phyloP scores from a whole-genome alignment of 2,888 invertebrate genomes.

The Tinea trinotella region DNA sequence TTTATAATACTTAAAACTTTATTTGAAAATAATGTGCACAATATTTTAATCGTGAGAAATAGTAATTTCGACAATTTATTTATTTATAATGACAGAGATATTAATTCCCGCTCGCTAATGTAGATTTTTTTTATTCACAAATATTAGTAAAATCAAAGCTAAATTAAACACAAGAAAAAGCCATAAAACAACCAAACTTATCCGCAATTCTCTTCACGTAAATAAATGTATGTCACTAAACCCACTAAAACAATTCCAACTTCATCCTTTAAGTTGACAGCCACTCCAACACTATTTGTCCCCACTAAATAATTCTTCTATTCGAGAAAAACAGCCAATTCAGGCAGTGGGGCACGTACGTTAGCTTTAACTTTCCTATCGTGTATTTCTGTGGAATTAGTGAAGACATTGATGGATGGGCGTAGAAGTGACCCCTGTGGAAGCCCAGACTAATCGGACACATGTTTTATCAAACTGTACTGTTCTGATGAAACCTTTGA shows the following conservation, averaged over 20 bases:
- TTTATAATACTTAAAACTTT: slow-evolving; percentile 62
- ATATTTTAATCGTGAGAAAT: slow-evolving; percentile 52
- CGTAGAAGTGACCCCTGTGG: slow-evolving; percentile 28
- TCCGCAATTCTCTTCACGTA: slow-evolving; percentile 8
- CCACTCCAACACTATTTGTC: slow-evolving; percentile 46
- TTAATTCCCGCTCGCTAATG: slow-evolving; percentile 10
- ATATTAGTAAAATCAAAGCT: not conserved
- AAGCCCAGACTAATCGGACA: slow-evolving; percentile 27
- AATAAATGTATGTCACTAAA: slow-evolving; percentile 17
- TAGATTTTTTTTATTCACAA: too few relatives aligned
- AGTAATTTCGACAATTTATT: not conserved
- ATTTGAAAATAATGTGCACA: slow-evolving; percentile 36
- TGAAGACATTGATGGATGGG: slow-evolving; percentile 38
- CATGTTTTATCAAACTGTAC: slow-evolving; percentile 20
- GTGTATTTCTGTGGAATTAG: slow-evolving; percentile 38
- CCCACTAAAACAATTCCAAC: slow-evolving; percentile 13
- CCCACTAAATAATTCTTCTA: slow-evolving; percentile 41
- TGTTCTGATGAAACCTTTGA: slow-evolving; percentile 17
- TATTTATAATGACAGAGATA: too few relatives aligned
- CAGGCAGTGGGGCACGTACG: slow-evolving; percentile 30
- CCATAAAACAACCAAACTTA: too few relatives aligned
- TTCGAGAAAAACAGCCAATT: slow-evolving; percentile 44
- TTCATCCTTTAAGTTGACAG: slow-evolving; percentile 14
- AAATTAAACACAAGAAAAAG: not conserved
- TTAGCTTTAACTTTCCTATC: slow-evolving; percentile 35